Evolutionary conservation across 2,113 vertebrate species (phyloP), one percentile per base, ranked within the genome.

Genomic region (Brachyhypopomus occidentalis): DNA sequence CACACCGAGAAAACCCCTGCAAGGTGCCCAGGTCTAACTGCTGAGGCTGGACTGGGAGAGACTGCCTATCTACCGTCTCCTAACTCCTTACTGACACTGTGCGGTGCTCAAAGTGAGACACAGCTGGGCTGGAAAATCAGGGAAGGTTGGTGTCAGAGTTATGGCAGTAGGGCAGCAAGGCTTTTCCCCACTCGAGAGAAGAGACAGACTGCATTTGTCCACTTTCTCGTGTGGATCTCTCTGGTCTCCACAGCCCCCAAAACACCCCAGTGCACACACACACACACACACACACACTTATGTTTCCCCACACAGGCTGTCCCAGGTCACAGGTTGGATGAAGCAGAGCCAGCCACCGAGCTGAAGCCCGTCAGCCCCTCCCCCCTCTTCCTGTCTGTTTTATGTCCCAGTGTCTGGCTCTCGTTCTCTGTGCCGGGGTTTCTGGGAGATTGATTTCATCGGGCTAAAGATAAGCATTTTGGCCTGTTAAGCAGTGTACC

Each of bases 371-470:
- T 14, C 59, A 60, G 12, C 60, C 34, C 11, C 55, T 20, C 67
- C 67, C 27, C 22, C 78, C 55, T 62, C 52, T 45, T 45, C 63
- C 56, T 48, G 23, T 78, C 70, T 71, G 67, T 58, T 30, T 80
- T 71, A 58, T 79, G 36, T 55, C 72, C 16, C 34, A 30, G 64
- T 67, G 17, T 67, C 48, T 23, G 11, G 23, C 11, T 36, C 22
- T 75, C 48, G 27, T 34, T 55, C 77, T 12, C 41, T 20, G 77
- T 38, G 78, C 30, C 17, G 19, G 8, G 11, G 34, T 9, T 70
- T 41, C 66, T 4, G 20, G 17, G 11, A n/a, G 34, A n/a, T 36
- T 20, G 7, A 14, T 19, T n/a, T 38, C 9, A 36, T 36, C 64
- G 20, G 45, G 2, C 30, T 8, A 11, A 52, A 52, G 7, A 52